Conservation (phyloP, 2,888 invertebrate species). For the Teinopalpus imperialis region DNA sequence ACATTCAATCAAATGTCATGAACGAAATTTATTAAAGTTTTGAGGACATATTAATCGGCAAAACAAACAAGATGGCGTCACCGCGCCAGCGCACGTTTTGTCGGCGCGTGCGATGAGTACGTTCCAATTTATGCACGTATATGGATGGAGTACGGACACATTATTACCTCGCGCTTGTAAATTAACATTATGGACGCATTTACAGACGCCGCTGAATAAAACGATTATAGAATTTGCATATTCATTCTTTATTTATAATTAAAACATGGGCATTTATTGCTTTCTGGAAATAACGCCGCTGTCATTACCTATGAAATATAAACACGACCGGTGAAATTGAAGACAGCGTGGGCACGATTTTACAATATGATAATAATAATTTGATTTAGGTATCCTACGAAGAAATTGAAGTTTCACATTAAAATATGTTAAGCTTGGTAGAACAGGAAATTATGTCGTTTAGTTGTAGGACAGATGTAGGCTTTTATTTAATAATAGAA, state of each 20-base stretch:
- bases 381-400: no score
- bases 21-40: background rate
- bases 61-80: slow-evolving; percentile 44
- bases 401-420: no score
- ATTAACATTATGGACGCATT: slow-evolving; percentile 39
- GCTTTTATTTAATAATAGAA: no score
- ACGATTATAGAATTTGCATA: slow-evolving; percentile 28
- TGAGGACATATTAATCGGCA: slow-evolving; percentile 38
- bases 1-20: background rate
- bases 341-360: slow-evolving; percentile 12
- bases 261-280: slow-evolving; percentile 27
- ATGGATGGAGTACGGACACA: slow-evolving; percentile 40
- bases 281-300: slow-evolving; percentile 26
- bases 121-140: slow-evolving; percentile 41
- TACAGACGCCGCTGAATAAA: slow-evolving; percentile 27
- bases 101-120: slow-evolving; percentile 40
- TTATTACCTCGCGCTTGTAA: slow-evolving; percentile 37
- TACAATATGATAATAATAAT: slow-evolving; percentile 5
- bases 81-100: slow-evolving; percentile 35
- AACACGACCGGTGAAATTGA: slow-evolving; percentile 20
- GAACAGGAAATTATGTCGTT: no score
- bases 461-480: no score
- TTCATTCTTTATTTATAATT: slow-evolving; percentile 33
- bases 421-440: no score
- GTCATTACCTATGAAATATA: slow-evolving; percentile 21